A percentile compares a stretch with the other conserved stretches of the same genome.
Conservation (phyloP, 2,113 vertebrate species). For the Gobio gobio region DNA sequence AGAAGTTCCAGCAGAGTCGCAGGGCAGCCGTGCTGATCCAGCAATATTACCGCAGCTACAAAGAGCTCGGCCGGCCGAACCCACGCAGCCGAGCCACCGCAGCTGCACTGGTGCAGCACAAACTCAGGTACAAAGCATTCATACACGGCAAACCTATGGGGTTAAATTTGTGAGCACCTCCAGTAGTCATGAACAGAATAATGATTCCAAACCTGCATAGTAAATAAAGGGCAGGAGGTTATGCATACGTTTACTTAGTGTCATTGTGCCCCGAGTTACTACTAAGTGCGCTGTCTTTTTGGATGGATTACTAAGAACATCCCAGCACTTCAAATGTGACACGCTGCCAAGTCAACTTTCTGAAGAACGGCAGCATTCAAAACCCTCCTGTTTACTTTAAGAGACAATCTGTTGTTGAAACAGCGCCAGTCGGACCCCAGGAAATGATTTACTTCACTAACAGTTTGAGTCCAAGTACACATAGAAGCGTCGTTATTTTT, state of each 20-base stretch:
- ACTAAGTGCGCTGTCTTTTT: background rate
- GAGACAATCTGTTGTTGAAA: conserved; percentile 23
- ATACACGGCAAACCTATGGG: background rate
- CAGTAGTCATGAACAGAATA: background rate
- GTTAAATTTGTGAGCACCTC: background rate
- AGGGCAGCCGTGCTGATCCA: conserved; percentile 96
- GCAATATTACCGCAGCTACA: conserved; percentile 97
- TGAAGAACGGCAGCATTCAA: conserved; percentile 13
- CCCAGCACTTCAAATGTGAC: conserved; percentile 8
- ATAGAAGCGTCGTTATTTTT: conserved; percentile 2
- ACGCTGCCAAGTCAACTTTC: background rate
- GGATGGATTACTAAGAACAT: background rate
- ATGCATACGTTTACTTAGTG: background rate
- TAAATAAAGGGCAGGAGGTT: background rate
- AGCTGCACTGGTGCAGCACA: conserved; percentile 73
- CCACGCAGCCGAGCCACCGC: conserved; percentile 76
- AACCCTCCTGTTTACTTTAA: conserved; percentile 28
- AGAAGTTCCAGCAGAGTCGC: conserved; percentile 96
- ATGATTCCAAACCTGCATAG: background rate
- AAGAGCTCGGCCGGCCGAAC: conserved; percentile 86
- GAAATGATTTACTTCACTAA: conserved; percentile 6
- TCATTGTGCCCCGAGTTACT: background rate
- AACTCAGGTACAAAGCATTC: conserved; percentile 40
- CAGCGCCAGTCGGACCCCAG: background rate
- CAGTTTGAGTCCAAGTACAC: conserved; percentile 6